phyloP scores from a whole-genome alignment of 23 tunicate species.

The Styela clava region DNA sequence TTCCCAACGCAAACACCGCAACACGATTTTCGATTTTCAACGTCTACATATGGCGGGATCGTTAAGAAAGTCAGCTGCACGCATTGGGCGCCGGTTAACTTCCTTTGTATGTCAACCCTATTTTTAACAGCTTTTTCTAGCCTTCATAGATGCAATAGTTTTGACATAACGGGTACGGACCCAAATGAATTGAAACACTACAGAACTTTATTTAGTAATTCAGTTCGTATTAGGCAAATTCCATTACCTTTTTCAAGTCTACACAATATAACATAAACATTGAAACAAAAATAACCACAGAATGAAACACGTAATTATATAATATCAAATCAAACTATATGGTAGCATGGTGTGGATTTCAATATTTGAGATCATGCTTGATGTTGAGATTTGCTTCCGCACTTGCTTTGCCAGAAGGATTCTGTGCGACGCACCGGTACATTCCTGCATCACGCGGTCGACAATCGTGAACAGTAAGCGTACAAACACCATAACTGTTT shows the following conservation, averaged over 20 bases:
- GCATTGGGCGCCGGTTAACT: no score
- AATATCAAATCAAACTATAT: background rate
- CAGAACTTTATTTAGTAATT: no score
- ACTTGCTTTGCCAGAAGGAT: conserved; percentile 69
- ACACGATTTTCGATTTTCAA: no score
- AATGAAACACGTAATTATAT: background rate
- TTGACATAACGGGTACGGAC: no score
- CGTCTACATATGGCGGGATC: no score
- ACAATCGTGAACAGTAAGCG: conserved; percentile 74
- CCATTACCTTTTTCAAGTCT: background rate
- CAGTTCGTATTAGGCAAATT: background rate
- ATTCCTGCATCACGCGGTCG: conserved; percentile 74
- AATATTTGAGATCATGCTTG: background rate
- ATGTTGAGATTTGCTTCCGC: conserved; percentile 76
- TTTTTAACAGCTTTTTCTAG: no score
- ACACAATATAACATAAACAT: background rate
- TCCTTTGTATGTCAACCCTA: no score
- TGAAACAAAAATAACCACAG: background rate
- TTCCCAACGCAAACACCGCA: no score
- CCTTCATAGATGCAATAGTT: no score
- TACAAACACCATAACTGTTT: conserved; percentile 84
- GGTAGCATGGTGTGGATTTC: no score
- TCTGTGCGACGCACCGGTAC: conserved; percentile 63
- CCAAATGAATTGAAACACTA: no score
- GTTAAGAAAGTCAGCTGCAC: no score